Evolutionary conservation across 2,888 invertebrate species (phyloP).

Genomic region (Abrostola triplasia): DNA sequence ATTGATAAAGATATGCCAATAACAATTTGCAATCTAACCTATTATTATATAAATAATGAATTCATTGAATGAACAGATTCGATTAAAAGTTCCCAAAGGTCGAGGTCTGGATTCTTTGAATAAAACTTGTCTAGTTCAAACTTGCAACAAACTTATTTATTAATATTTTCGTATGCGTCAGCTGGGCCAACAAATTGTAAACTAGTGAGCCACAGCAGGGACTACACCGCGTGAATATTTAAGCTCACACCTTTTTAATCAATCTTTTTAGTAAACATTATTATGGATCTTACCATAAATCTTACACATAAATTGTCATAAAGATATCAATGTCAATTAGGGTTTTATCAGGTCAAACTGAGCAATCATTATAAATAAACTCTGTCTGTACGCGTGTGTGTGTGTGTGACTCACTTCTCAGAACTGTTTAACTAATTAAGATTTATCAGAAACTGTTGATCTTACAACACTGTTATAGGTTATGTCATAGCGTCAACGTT

Average conservation of each 20-base stretch:
- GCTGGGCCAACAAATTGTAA: slow-evolving; percentile 25
- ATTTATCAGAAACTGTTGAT: slow-evolving; percentile 14
- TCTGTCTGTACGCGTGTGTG: slow-evolving; percentile 6
- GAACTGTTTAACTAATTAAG: slow-evolving; percentile 19
- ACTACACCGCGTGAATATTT: slow-evolving; percentile 15
- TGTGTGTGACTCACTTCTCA: slow-evolving; percentile 9
- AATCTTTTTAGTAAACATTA: slow-evolving; percentile 12
- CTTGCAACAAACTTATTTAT: slow-evolving; percentile 21
- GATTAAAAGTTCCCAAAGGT: slow-evolving; percentile 12
- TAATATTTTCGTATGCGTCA: slow-evolving; percentile 28
- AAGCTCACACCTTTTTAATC: slow-evolving; percentile 17
- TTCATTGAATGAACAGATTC: slow-evolving; percentile 23
- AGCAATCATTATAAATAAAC: slow-evolving; percentile 16
- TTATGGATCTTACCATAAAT: slow-evolving; percentile 1
- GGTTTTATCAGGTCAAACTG: slow-evolving; percentile 30
- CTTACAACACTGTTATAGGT: background rate
- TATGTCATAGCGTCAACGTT: slow-evolving; percentile 6
- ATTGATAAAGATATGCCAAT: slow-evolving; percentile 30
- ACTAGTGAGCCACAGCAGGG: slow-evolving; percentile 4
- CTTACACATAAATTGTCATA: slow-evolving; percentile 24
- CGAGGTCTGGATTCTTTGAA: slow-evolving; percentile 19
- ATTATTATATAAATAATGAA: slow-evolving; percentile 32
- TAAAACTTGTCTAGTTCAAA: slow-evolving; percentile 16
- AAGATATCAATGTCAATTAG: slow-evolving; percentile 34
- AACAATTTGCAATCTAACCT: slow-evolving; percentile 21